Base-by-base conservation (phyloP, 2,888 invertebrate genomes). In the Phengaris arion region DNA sequence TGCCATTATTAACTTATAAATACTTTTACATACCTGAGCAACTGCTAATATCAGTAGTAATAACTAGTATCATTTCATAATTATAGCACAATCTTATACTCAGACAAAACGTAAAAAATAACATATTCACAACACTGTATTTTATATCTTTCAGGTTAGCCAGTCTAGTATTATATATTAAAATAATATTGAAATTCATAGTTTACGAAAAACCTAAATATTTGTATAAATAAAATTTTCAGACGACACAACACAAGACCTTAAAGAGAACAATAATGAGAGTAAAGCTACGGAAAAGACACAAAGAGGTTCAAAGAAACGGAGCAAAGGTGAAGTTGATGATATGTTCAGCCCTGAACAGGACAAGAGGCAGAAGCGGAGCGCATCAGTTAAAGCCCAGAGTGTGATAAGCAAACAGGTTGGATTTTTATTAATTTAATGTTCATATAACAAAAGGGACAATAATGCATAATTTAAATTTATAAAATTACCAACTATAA, bases 361-460 rank as follows among this genome's bases (percentile, higher is more conserved):
- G 75, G 92, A 93, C 73, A 93, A 92, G 76, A 81, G 92, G 10
- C 86, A 83, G 75, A 93, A 93, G 81, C 85, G 93, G 9, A 91
- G 87, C 79, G 93, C 93, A 9, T 92, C 91, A 1, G 87, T 90
- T 75, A 91, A 88, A 83, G 93, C 93, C 2, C 90, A 92, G 81
- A 87, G 84, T 78, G 88, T 85, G 84, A 93, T 93, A 80, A 85
- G 83, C 78, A 92, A 92, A 86, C 93, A 93, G 88, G 93, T 92
- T 82, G 74, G 75, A 55, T 75, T 64, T 55, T 52, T 57, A 68
- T 74, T 74, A 35, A n/a, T 22, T 57, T 55, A 55, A 22, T 22
- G 13, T 35, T 73, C 7, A 57, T 35, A 35, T 35, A 3, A 35
- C 35, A 0, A 35, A 35, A 35, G 35, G 4, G 35, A 4, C 4